phyloP scores from a whole-genome alignment of 2,113 vertebrate species.

The Mirounga angustirostris region DNA sequence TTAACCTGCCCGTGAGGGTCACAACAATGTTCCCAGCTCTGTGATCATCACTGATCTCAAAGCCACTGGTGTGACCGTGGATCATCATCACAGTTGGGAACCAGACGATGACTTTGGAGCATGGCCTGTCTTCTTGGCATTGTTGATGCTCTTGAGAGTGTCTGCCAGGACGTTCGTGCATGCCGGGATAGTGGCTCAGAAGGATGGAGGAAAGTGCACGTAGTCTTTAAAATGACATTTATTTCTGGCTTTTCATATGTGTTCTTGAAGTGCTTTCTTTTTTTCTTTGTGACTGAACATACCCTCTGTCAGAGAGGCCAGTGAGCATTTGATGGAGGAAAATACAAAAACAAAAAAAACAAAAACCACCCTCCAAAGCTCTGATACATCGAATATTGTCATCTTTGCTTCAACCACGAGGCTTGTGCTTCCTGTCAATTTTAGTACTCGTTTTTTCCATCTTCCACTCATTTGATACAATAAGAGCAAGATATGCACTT shows the following conservation, averaged over 20 bases:
- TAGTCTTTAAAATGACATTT: not conserved
- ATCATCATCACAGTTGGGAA: too few species aligned
- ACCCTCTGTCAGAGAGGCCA: not conserved
- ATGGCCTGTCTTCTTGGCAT: rapidly evolving
- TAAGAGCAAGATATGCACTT: not conserved
- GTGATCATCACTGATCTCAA: not conserved
- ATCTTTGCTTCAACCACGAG: not conserved
- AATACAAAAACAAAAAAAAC: not conserved
- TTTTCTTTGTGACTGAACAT: not conserved
- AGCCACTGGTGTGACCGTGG: not conserved
- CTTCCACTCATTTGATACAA: not conserved
- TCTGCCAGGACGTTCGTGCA: rapidly evolving
- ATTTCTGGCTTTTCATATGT: not conserved
- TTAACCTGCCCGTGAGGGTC: not conserved
- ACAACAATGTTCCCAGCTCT: not conserved
- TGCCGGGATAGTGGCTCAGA: rapidly evolving
- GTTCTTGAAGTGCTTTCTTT: not conserved
- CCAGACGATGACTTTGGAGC: not conserved
- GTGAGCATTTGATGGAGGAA: not conserved
- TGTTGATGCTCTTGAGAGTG: not conserved
- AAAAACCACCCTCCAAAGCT: not conserved
- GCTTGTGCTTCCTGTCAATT: not conserved
- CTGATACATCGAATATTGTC: not conserved
- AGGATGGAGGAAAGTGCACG: not conserved
- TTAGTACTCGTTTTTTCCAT: not conserved